Base-by-base conservation (phyloP, 2,797 vertebrate genomes). In the Labroides dimidiatus region DNA sequence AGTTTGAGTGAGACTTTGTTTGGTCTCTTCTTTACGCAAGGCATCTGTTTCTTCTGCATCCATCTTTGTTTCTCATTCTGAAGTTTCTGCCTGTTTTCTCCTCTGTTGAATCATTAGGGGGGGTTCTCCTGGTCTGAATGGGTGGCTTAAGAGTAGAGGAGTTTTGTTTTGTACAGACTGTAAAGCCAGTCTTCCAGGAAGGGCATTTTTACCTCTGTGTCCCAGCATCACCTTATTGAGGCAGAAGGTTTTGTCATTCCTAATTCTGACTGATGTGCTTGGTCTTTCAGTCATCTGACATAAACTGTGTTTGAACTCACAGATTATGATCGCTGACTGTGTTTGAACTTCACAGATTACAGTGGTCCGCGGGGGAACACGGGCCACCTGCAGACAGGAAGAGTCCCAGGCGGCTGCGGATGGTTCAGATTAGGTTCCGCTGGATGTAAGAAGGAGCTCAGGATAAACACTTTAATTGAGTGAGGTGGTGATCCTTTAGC, bases 291-390 rank as follows among this genome's bases (percentile, higher is more conserved):
- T 56, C 23, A 50, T 13, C 21, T 24, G 48, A 49, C 48, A 42
- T 6, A 42, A 54, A 33, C 23, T 44, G 39, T 43, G 51, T 63
- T 72, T 72, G 43, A 39, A 14, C 37, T 17, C 19, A 42, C 52
- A 78, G 82, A 84, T 88, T 82, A 86, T 39, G 10, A 39, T 39
- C 37, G 62, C 75, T 77, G 69, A 78, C 12, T 49, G 60, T 44
- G 72, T 80, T 80, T 84, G 84, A 82, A 64, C 45, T 42, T 15
- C 19, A 33, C 52, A 78, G 82, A 84, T 88, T 82, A 86, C 5
- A 24, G 39, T 27, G n/a, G 51, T 33, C 48, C 17, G 27, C 20
- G 27, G 21, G 30, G 42, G 36, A 58, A 69, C 57, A 63, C 82
- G 48, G 53, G 54, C 65, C 61, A 81, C 68, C 73, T 85, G 64